Conservation (phyloP, 2,113 vertebrate genomes). For the Tursiops truncatus region DNA sequence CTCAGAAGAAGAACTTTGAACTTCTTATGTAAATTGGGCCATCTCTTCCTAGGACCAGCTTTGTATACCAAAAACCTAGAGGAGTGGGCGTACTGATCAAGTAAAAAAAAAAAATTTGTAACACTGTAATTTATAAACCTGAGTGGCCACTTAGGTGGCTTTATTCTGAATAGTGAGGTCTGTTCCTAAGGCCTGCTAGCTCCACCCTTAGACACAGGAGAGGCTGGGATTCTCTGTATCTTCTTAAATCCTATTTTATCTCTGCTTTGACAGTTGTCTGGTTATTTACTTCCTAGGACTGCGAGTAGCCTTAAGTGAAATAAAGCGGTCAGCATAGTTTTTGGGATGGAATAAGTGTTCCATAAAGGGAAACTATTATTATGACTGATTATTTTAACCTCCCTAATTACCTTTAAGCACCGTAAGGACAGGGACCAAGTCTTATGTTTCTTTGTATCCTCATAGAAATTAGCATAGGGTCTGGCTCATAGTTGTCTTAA, state of each 20-base stretch:
- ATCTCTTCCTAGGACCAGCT: neutral
- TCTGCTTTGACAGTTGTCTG: neutral
- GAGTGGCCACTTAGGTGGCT: neutral
- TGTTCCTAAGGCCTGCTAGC: neutral
- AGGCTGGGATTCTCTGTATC: neutral
- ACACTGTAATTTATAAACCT: neutral
- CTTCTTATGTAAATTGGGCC: neutral
- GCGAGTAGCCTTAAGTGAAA: neutral
- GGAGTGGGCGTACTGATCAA: neutral
- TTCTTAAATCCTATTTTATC: constrained; percentile 40
- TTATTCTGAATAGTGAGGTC: neutral
- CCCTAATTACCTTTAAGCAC: constrained; percentile 51
- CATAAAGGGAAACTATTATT: constrained; percentile 34
- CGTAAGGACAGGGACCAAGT: neutral
- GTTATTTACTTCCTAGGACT: constrained; percentile 37
- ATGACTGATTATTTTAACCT: constrained; percentile 71
- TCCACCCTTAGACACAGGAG: neutral
- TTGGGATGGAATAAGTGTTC: neutral
- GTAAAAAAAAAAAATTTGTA: neutral
- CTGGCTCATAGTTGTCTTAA: constrained; percentile 10
- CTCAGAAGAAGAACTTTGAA: neutral
- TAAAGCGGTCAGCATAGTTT: constrained; percentile 13
- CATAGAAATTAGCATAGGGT: constrained; percentile 16
- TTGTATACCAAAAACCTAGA: neutral
- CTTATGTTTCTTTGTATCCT: constrained; percentile 33